These are phyloP conservation scores for Micrastur ruficollis DNA, from an alignment of 2,797 vertebrate genomes.

Conservation along the genomic window DNA sequence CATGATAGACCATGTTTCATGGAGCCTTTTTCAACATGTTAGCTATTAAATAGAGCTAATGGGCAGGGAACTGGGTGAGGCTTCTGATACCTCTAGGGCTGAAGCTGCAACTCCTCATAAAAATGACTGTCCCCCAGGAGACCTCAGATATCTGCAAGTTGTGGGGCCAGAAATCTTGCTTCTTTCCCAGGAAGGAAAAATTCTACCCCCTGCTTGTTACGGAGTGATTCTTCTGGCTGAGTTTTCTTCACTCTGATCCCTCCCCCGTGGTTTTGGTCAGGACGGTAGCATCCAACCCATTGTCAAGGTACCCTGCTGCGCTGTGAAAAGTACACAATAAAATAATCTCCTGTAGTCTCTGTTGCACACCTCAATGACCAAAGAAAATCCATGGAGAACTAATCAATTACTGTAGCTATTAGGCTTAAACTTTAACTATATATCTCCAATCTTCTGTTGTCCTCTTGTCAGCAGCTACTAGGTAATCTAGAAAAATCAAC, in stretches of 20 bases:
- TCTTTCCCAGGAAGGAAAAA: conserved; percentile 34
- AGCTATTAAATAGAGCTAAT: not conserved
- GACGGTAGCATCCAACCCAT: conserved; percentile 10
- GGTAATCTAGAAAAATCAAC: not conserved
- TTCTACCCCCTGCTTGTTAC: conserved; percentile 4
- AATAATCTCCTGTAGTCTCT: conserved; percentile 39
- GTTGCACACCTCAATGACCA: conserved; percentile 39
- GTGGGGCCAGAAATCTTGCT: not conserved
- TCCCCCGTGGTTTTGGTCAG: conserved; percentile 3
- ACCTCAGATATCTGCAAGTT: not conserved
- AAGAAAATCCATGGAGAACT: conserved; percentile 49
- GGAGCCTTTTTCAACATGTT: not conserved
- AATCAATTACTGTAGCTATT: conserved; percentile 61
- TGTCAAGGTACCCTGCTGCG: not conserved
- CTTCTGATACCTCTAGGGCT: not conserved
- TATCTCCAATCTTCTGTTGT: conserved; percentile 55
- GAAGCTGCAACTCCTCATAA: not conserved
- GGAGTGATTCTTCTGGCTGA: not conserved
- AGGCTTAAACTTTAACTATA: conserved; percentile 58
- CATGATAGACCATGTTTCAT: not conserved
- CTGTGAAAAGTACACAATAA: conserved; percentile 51
- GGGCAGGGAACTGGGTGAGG: not conserved
- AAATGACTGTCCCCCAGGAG: not conserved
- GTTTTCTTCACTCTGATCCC: not conserved
- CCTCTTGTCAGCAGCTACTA: not conserved